Conservation (phyloP, 1,140 invertebrate species). For the Luehdorfia chinensis region DNA sequence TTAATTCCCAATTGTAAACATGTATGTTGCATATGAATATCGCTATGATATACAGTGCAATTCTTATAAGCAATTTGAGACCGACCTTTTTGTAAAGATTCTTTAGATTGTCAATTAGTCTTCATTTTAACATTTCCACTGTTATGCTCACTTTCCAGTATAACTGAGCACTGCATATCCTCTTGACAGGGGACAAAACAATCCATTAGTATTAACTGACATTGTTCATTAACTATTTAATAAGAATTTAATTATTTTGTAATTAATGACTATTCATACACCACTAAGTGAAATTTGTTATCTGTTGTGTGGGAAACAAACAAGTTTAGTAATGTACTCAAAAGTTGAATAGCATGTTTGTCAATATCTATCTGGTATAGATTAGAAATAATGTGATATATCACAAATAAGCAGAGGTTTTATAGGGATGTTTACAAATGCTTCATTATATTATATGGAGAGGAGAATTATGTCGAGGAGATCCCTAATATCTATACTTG, state of each 20-base stretch:
- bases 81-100: slow-evolving; percentile 69
- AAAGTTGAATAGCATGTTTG: slow-evolving; percentile 9
- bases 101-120: slow-evolving; percentile 64
- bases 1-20: slow-evolving; percentile 16
- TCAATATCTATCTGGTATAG: slow-evolving; percentile 3
- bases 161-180: slow-evolving; percentile 71
- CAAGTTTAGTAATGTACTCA: slow-evolving; percentile 12
- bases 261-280: slow-evolving; percentile 11
- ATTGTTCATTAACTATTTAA: slow-evolving; percentile 20
- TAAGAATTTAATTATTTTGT: slow-evolving; percentile 11
- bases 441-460: no score
- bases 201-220: slow-evolving; percentile 31
- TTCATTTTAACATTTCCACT: slow-evolving; percentile 67
- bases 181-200: slow-evolving; percentile 64
- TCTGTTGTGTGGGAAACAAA: slow-evolving; percentile 18
- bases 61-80: slow-evolving; percentile 37
- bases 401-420: no score
- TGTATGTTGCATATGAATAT: slow-evolving; percentile 56
- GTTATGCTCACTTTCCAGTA: slow-evolving; percentile 58
- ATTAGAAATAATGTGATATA: no score
- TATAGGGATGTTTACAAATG: no score
- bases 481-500: no score
- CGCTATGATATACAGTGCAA: slow-evolving; percentile 33
- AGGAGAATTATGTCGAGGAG: no score
- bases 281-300: background rate